These are phyloP conservation scores for Hycleus phaleratus DNA, from an alignment of 1,140 invertebrate species.

Conservation along the genomic window DNA sequence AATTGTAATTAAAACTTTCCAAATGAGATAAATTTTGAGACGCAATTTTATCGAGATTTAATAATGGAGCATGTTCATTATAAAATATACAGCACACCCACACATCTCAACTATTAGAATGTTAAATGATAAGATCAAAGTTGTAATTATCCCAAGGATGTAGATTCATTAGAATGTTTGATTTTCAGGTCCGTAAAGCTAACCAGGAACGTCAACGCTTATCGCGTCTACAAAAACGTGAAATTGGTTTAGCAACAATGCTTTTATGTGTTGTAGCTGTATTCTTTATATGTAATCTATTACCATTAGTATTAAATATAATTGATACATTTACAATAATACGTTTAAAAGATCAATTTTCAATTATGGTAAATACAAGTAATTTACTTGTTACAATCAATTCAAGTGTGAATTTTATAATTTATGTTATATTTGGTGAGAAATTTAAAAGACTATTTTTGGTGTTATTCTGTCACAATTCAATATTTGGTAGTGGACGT, in stretches of 20 bases:
- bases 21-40: too few relatives aligned
- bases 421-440: constrained; percentile 94
- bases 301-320: constrained; percentile 83
- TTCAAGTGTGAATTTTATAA: constrained; percentile 94
- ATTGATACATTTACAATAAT: constrained; percentile 62
- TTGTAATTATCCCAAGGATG: not conserved
- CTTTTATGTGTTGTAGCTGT: constrained; percentile 88
- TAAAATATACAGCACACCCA: not conserved
- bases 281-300: constrained; percentile 89
- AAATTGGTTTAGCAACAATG: constrained; percentile 89
- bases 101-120: not conserved
- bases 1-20: too few relatives aligned
- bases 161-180: not conserved
- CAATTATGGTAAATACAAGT: constrained; percentile 75
- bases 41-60: too few relatives aligned
- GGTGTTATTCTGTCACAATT: constrained; percentile 71
- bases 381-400: constrained; percentile 95
- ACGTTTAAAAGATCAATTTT: constrained; percentile 47
- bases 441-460: constrained; percentile 90
- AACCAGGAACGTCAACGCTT: constrained; percentile 74
- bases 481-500: constrained; percentile 47
- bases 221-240: constrained; percentile 71
- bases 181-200: constrained; percentile 66
- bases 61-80: not conserved
- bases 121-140: not conserved